Percentiles rank a stretch among this genome's conserved stretches.
phyloP scores from a whole-genome alignment of 2,113 vertebrate species.

The Halcyon malimbica region DNA sequence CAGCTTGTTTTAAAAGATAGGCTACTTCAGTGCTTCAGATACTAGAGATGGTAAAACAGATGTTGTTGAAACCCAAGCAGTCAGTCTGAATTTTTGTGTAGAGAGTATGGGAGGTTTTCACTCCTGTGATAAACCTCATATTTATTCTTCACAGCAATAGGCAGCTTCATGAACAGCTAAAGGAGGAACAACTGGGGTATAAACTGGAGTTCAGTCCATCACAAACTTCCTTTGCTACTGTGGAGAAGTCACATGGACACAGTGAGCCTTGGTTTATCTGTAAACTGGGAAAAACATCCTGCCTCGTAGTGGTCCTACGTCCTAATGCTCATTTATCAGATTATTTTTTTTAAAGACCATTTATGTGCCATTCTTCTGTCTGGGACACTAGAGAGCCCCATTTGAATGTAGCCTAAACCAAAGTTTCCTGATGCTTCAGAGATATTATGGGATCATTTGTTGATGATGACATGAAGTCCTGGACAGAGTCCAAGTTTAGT shows the following conservation, averaged over 20 bases:
- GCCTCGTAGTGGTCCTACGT: background rate
- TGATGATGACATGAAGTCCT: background rate
- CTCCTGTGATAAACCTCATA: background rate
- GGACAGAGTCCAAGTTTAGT: background rate
- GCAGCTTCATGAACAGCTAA: background rate
- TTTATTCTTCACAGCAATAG: background rate
- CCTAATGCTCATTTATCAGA: background rate
- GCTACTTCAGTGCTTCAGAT: background rate
- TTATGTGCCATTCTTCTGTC: background rate
- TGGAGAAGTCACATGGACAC: background rate
- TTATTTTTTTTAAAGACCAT: background rate
- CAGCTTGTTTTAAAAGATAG: background rate
- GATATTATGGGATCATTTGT: background rate
- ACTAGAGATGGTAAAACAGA: background rate
- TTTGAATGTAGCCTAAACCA: background rate
- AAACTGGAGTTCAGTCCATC: background rate
- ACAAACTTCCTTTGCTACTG: background rate
- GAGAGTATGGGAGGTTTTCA: background rate
- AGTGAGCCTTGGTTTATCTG: background rate
- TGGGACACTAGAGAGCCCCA: background rate
- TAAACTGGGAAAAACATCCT: background rate
- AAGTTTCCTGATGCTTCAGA: background rate
- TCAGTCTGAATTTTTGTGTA: background rate
- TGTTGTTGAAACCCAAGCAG: background rate
- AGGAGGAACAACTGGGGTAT: background rate